Base-by-base conservation (phyloP, 2,113 vertebrate species). In the Hipposideros armiger region DNA sequence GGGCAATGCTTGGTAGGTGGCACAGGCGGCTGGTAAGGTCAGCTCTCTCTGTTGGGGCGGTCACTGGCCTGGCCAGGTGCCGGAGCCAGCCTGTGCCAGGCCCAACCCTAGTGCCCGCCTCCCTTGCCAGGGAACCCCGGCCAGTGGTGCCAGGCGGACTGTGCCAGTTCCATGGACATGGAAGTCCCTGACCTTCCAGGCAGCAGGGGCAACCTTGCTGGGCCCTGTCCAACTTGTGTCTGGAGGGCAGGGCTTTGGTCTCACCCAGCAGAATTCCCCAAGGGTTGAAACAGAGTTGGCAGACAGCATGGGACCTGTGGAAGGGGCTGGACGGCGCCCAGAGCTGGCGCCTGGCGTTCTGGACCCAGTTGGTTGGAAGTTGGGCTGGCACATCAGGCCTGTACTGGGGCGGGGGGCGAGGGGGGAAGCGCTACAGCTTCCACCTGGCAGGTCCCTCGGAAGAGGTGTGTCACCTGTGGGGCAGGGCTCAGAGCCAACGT, bases 1-100 rank as follows among this genome's bases (percentile, higher is more conserved):
- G 60, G 84, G 42, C 67, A 47, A 70, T 45, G 72, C 87, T 77
- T 4, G 0, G 36, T 90, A 96, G 95, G 95, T 70, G 86, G 90
- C 82, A 76, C n/a, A 32, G 30, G 11, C 32, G 28, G 40, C 78
- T 28, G 11, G 47, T 19, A 28, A 96, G 94, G 97, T 94, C 91
- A 54, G 82, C 40, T 24, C 72, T 91, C 62, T 94, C 66, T 69
- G 36, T 74, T 4, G 11, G 85, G 90, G 14, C 45, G 2, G 94
- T 94, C 96, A 94, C 95, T 72, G 77, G 85, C 54, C 95, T 97
- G 97, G 97, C 96, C 90, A 72, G 82, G 91, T 96, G 97, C 97
- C 93, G 32, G 91, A 89, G 92, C 62, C 28, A 81, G 82, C 69
- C 88, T 20, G 62, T 96, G 97, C 96, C 97, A 98, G 94, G 77